Evolutionary conservation across 2,113 vertebrate species (phyloP).

Genomic region (Rhinolophus sinicus): DNA sequence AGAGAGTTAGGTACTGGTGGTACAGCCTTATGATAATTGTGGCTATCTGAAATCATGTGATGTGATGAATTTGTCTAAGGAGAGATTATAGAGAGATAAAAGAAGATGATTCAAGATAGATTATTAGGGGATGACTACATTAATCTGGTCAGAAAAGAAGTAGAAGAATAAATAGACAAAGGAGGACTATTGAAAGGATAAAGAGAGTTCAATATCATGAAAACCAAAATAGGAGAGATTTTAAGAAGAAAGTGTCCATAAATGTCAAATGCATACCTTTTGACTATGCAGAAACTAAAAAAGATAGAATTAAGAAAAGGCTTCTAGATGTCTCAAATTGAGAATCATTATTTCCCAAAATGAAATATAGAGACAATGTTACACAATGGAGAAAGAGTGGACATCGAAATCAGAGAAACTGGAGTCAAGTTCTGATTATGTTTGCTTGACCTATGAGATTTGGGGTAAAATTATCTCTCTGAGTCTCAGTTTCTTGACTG

Average conservation of each 20-base stretch:
- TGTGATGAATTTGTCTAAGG: slow-evolving; percentile 14
- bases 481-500: background rate
- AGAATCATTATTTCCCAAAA: background rate
- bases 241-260: background rate
- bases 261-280: background rate
- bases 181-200: background rate
- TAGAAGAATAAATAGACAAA: background rate
- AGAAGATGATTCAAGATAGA: background rate
- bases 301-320: background rate
- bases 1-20: background rate
- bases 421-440: background rate
- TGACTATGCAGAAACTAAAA: background rate
- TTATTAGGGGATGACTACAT: fast-evolving
- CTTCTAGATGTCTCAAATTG: background rate
- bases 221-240: background rate
- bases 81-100: background rate
- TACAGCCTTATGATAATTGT: background rate
- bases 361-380: background rate
- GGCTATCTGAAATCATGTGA: background rate
- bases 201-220: too few relatives aligned
- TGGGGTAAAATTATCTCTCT: background rate
- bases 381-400: too few relatives aligned
- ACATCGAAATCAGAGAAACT: background rate
- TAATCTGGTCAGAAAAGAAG: background rate
- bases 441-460: background rate